A percentile compares a stretch with the other conserved stretches of the same genome.
Evolutionary conservation across 1,140 invertebrate species (phyloP).

Genomic region (Pseudoatta argentina): DNA sequence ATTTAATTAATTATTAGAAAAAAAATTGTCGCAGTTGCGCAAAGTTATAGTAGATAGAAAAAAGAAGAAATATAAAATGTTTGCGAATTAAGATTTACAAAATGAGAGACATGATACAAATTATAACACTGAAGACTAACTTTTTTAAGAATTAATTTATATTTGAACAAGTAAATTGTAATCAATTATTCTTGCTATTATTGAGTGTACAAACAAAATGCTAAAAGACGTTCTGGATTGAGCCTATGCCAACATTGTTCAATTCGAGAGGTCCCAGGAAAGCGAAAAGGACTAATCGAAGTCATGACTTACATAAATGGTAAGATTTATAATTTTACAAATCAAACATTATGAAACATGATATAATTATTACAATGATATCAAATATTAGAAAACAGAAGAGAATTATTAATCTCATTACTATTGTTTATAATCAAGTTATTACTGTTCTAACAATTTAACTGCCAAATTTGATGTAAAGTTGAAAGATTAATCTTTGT

Average conservation of each 20-base stretch:
- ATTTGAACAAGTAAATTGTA: not conserved
- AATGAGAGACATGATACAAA: not conserved
- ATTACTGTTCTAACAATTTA: not conserved
- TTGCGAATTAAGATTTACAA: not conserved
- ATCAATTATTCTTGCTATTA: conserved; percentile 6
- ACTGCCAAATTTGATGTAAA: not conserved
- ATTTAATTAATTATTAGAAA: conserved; percentile 29
- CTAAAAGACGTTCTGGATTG: not conserved
- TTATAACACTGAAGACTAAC: not conserved
- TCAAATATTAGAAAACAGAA: not conserved
- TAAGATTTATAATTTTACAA: conserved; percentile 49
- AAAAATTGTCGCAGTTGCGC: not conserved
- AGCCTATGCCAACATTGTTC: not conserved
- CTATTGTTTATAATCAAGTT: not conserved
- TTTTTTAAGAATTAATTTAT: conserved; percentile 21
- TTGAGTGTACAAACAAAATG: conserved; percentile 37
- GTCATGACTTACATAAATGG: conserved; percentile 65
- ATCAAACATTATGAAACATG: not conserved
- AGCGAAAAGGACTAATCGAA: conserved; percentile 36
- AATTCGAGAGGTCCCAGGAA: not conserved
- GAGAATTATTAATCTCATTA: not conserved
- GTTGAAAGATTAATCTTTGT: not conserved
- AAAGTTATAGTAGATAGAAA: not conserved
- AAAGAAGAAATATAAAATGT: not conserved
- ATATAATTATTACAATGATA: not conserved